A percentile compares a stretch with the other conserved stretches of the same genome.
phyloP scores from a whole-genome alignment of 2,888 invertebrate genomes.

The Cistogaster globosa region DNA sequence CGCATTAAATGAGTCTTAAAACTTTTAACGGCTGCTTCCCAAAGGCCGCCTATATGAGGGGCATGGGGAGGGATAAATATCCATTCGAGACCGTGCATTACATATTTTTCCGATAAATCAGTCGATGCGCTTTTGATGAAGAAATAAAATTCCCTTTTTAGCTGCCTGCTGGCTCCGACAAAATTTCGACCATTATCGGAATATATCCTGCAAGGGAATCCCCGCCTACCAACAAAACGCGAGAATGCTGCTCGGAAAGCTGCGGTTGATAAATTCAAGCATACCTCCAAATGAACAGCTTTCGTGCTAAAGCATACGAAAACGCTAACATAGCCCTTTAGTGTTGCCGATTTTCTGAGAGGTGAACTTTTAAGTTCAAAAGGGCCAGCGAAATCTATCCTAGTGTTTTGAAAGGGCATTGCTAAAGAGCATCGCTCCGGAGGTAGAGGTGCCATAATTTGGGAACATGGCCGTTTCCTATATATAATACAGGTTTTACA shows the following conservation, averaged over 20 bases:
- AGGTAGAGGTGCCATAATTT: background rate
- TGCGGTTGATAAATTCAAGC: constrained; percentile 19
- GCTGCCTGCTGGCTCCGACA: constrained; percentile 17
- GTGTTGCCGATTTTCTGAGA: background rate
- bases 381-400: constrained; percentile 43
- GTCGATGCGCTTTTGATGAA: background rate
- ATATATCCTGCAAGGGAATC: constrained; percentile 16
- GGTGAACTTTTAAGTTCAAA: constrained; percentile 23
- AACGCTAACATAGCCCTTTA: constrained; percentile 23
- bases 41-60: too few relatives aligned
- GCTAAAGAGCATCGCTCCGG: background rate
- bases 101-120: constrained; percentile 14
- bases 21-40: too few relatives aligned
- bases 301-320: too few relatives aligned
- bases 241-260: constrained; percentile 21
- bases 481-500: too few relatives aligned
- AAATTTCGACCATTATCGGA: constrained; percentile 36
- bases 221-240: constrained; percentile 35
- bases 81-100: constrained; percentile 2
- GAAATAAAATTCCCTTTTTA: constrained; percentile 3
- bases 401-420: constrained; percentile 22
- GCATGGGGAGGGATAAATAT: background rate
- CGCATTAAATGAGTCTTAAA: too few relatives aligned
- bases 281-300: constrained; percentile 14
- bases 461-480: too few relatives aligned